These are phyloP conservation scores for Tiphia femorata DNA, from an alignment of 2,888 invertebrate species.

Conservation along the genomic window DNA sequence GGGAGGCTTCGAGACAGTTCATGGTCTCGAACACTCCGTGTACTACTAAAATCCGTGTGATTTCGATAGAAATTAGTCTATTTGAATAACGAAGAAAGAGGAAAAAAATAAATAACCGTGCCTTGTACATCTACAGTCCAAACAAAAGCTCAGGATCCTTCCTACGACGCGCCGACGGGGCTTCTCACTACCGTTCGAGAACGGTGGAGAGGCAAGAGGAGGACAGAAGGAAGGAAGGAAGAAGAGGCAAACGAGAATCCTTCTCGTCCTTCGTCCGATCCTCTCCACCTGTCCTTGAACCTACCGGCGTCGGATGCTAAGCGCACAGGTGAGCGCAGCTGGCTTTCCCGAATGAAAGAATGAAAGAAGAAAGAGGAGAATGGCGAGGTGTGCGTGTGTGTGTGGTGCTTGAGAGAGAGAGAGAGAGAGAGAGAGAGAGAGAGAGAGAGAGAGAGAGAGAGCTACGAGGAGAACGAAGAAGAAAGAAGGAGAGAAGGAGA, in stretches of 20 bases:
- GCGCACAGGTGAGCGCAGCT: slow-evolving; percentile 15
- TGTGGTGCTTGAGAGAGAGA: not conserved
- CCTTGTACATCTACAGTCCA: no score
- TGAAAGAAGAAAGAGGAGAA: no score
- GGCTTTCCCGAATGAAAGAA: not conserved
- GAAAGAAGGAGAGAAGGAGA: not conserved
- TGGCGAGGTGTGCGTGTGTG: no score
- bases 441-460: not conserved
- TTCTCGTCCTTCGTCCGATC: not conserved
- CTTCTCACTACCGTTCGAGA: not conserved
- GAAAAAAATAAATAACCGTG: no score
- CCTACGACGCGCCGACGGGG: no score
- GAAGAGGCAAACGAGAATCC: no score
- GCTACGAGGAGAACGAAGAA: not conserved
- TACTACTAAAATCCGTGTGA: no score
- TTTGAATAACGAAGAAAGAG: no score
- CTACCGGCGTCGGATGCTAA: slow-evolving; percentile 10
- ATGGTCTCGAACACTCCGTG: no score
- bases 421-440: not conserved
- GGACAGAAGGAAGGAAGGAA: not conserved
- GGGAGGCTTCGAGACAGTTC: no score
- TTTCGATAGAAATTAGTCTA: no score
- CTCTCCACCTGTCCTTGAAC: slow-evolving; percentile 32
- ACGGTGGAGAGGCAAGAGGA: slow-evolving; percentile 15
- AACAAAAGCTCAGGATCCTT: no score